Evolutionary conservation across 2,113 vertebrate species (phyloP).

Genomic region (Oreamnos americanus): DNA sequence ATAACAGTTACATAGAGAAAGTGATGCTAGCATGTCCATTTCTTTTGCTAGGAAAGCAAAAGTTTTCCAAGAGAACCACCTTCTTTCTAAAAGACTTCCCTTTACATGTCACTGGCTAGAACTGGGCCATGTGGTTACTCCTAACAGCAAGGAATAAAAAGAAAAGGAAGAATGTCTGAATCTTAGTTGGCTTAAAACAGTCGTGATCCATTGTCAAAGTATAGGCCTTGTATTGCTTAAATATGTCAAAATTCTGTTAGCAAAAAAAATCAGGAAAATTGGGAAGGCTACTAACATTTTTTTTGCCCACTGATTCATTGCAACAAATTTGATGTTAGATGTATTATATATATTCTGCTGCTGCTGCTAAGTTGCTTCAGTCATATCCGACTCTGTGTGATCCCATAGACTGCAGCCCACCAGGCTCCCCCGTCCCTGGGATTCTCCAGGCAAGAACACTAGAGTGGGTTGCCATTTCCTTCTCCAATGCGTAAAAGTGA

Average conservation of each 20-base stretch:
- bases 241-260: background rate
- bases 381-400: too few species aligned
- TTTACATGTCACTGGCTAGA: background rate
- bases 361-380: too few species aligned
- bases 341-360: too few species aligned
- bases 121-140: background rate
- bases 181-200: background rate
- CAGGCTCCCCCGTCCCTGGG: too few species aligned
- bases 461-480: too few species aligned
- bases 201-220: background rate
- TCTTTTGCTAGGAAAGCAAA: background rate
- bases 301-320: background rate
- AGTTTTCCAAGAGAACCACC: background rate
- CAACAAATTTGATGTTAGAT: background rate
- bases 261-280: background rate
- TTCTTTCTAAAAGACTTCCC: background rate
- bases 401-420: too few species aligned
- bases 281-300: background rate
- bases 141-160: background rate
- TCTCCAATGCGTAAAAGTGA: too few species aligned
- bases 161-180: background rate
- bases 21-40: background rate
- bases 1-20: background rate
- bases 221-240: background rate
- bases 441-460: too few species aligned